phyloP scores from a whole-genome alignment of 2,888 invertebrate genomes.

The Vandiemenella viatica region DNA sequence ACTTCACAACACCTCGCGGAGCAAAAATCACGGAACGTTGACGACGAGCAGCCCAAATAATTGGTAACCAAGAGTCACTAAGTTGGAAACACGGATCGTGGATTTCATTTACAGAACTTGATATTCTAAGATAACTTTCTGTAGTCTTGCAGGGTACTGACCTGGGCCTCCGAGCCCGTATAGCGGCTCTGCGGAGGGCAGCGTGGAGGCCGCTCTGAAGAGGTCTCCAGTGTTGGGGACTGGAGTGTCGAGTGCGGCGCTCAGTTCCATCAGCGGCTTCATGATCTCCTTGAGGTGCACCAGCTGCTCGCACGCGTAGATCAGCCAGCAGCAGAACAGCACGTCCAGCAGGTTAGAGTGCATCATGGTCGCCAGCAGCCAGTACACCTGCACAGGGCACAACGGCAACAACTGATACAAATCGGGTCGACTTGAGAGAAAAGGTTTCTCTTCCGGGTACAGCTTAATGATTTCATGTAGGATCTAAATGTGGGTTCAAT shows the following conservation, averaged over 20 bases:
- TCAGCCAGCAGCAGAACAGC: conserved; percentile 69
- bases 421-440: too few species aligned
- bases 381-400: conserved; percentile 45
- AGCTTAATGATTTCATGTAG: too few species aligned
- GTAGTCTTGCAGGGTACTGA: not conserved
- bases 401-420: too few species aligned
- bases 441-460: too few species aligned
- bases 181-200: not conserved
- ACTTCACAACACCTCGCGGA: too few species aligned
- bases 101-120: too few species aligned
- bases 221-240: conserved; percentile 36
- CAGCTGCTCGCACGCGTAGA: conserved; percentile 73
- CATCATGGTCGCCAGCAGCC: conserved; percentile 45
- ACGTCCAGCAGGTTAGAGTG: conserved; percentile 50
- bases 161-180: not conserved
- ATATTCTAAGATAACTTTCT: too few species aligned
- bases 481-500: too few species aligned
- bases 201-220: conserved; percentile 23
- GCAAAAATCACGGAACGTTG: too few species aligned
- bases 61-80: too few species aligned
- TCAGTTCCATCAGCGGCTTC: conserved; percentile 75
- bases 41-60: too few species aligned
- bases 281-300: conserved; percentile 74
- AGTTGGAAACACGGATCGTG: too few species aligned
- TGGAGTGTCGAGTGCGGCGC: conserved; percentile 66